Conservation (phyloP, 1,140 invertebrate genomes). For the Papilio glaucus region DNA sequence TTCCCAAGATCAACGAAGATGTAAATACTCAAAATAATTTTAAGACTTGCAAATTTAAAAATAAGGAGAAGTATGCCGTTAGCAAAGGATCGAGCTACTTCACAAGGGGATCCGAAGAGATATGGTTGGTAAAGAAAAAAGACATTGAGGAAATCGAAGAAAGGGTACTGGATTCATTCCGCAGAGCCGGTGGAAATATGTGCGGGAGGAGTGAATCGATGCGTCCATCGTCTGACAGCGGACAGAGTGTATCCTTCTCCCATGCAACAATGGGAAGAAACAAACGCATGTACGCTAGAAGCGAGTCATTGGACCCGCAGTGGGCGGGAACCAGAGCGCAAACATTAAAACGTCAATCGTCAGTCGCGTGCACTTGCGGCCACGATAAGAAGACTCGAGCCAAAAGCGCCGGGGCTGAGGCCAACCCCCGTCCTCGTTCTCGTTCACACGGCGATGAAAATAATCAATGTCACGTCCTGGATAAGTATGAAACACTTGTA, state of each 20-base stretch:
- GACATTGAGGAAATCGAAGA: constrained; percentile 79
- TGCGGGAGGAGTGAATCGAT: constrained; percentile 64
- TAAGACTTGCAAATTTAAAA: constrained; percentile 73
- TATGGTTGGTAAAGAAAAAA: constrained; percentile 80
- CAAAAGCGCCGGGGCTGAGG: constrained; percentile 52
- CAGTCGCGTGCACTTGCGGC: constrained; percentile 76
- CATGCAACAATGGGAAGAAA: constrained; percentile 70
- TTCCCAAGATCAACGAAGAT: constrained; percentile 64
- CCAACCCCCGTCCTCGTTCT: constrained; percentile 58
- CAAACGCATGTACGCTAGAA: constrained; percentile 68
- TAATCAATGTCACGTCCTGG: constrained; percentile 72
- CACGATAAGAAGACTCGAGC: constrained; percentile 74
- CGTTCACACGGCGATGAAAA: constrained; percentile 74
- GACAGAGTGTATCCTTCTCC: constrained; percentile 58
- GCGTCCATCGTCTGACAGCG: constrained; percentile 69
- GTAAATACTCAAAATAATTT: constrained; percentile 68
- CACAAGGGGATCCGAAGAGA: constrained; percentile 74
- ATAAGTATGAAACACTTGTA: constrained; percentile 82
- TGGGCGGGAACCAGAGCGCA: constrained; percentile 68
- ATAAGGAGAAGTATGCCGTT: constrained; percentile 72
- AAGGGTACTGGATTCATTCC: constrained; percentile 73
- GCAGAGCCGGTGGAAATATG: constrained; percentile 68
- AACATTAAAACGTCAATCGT: constrained; percentile 72
- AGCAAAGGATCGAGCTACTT: constrained; percentile 77
- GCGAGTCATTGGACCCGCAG: constrained; percentile 73